phyloP scores from a whole-genome alignment of 2,113 vertebrate genomes.

The Opisthocomus hoazin region DNA sequence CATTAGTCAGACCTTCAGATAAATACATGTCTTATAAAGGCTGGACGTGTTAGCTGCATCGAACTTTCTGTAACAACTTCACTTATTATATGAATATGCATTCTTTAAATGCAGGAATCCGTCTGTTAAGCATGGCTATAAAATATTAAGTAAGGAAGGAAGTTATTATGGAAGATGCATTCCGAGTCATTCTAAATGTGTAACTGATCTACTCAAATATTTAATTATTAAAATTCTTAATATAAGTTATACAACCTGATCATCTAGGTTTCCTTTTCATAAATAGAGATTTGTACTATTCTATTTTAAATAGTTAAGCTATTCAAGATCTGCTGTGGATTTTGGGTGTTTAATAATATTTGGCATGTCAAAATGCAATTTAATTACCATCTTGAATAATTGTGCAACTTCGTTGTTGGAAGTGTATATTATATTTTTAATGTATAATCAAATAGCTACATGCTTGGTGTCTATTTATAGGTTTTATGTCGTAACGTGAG shows the following conservation, averaged over 20 bases:
- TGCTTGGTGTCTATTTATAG: neutral
- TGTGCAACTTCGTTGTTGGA: constrained; percentile 7
- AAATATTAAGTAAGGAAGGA: neutral
- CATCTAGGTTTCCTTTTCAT: constrained; percentile 36
- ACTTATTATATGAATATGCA: neutral
- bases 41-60: neutral
- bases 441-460: constrained; percentile 12
- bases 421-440: neutral
- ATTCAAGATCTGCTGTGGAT: constrained; percentile 43
- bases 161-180: neutral
- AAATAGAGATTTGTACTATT: constrained; percentile 14
- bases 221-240: neutral
- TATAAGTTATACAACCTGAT: constrained; percentile 17
- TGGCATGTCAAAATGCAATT: constrained; percentile 12
- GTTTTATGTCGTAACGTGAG: neutral
- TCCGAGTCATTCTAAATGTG: neutral
- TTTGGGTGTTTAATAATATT: constrained; percentile 35
- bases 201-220: neutral
- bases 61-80: neutral
- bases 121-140: neutral
- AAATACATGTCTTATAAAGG: neutral
- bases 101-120: neutral
- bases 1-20: neutral
- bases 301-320: constrained; percentile 52
- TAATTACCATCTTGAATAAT: constrained; percentile 2